phyloP scores from a whole-genome alignment of 2,113 vertebrate genomes.

The pig (Sus scrofa) region T2T-Sscrofa CM000830.6:85760501-85761000 shows the following conservation, averaged over 20 bases:
- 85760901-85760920: background rate
- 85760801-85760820: background rate
- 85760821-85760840: background rate
- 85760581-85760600: background rate
- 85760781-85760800: background rate
- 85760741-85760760: background rate
- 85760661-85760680: background rate
- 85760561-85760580: background rate
- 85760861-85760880: background rate
- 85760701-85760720: background rate
- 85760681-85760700: background rate
- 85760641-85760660: background rate
- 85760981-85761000: background rate
- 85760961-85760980: background rate
- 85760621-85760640: background rate
- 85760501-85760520: background rate
- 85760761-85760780: background rate
- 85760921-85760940: background rate
- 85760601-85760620: background rate
- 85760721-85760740: background rate
- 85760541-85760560: background rate
- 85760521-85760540: background rate
- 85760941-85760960: background rate
- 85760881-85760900: background rate
- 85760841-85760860: background rate